These are phyloP conservation scores for Neoarius graeffei DNA, from an alignment of 2,113 vertebrate species.

Conservation along the genomic window DNA sequence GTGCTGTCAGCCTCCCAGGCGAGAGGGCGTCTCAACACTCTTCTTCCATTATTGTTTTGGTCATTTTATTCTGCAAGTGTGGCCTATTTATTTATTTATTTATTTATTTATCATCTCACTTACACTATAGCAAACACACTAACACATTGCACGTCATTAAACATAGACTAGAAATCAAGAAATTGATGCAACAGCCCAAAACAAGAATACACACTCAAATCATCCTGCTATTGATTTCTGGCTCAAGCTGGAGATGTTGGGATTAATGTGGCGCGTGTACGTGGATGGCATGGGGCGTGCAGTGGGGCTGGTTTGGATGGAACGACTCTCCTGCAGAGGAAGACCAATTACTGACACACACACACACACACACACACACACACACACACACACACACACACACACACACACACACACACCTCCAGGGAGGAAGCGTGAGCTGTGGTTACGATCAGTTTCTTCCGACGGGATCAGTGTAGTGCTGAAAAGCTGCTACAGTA, in stretches of 20 bases:
- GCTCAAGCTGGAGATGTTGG: slow-evolving; percentile 18
- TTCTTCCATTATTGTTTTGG: neutral
- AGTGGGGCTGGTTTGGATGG: slow-evolving; percentile 35
- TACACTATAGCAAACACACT: neutral
- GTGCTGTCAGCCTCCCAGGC: slow-evolving; percentile 29
- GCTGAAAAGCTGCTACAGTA: slow-evolving; percentile 31
- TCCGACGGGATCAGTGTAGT: slow-evolving; percentile 40
- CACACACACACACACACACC: slow-evolving; percentile 22
- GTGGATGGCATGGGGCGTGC: slow-evolving; percentile 30
- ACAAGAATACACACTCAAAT: slow-evolving; percentile 14
- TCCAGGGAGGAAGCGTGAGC: slow-evolving; percentile 47
- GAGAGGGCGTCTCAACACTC: slow-evolving; percentile 22
- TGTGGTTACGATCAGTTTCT: slow-evolving; percentile 40
- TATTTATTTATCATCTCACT: neutral
- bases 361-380: slow-evolving; percentile 16
- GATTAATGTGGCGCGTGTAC: slow-evolving; percentile 30
- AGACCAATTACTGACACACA: slow-evolving; percentile 46
- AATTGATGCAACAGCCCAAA: neutral
- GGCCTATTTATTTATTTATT: neutral
- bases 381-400: slow-evolving; percentile 14
- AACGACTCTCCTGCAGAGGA: slow-evolving; percentile 41
- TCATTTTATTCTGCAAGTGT: slow-evolving; percentile 19
- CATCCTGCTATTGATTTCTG: neutral
- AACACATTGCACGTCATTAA: neutral
- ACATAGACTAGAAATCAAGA: neutral